Conservation (phyloP, 2,888 invertebrate genomes). For the Lissocephala sabroskyi region DNA sequence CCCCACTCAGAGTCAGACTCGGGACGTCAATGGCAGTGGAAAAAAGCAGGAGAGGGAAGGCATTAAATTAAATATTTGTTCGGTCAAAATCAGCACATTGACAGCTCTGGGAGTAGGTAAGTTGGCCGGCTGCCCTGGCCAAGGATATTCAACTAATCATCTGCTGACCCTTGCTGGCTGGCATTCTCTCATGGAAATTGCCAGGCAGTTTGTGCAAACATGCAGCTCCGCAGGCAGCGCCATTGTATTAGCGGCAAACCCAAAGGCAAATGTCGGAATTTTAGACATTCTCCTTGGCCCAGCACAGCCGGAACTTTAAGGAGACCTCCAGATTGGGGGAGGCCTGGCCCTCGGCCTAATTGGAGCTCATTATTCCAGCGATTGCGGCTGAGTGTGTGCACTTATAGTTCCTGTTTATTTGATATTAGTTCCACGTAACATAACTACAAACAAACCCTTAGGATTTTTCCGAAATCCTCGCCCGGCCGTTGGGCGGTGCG, state of each 20-base stretch:
- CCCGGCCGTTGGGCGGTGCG: neutral
- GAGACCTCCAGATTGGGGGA: too few species aligned
- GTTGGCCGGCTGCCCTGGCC: slow-evolving; percentile 11
- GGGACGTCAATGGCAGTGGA: slow-evolving; percentile 8
- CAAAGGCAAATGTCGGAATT: too few species aligned
- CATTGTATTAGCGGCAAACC: too few species aligned
- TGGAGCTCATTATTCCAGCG: slow-evolving; percentile 56
- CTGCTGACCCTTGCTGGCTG: slow-evolving; percentile 44
- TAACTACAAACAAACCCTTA: slow-evolving; percentile 11
- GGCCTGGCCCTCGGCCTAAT: slow-evolving; percentile 51
- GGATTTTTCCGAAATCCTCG: neutral
- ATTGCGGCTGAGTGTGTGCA: slow-evolving; percentile 10
- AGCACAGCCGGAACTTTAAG: too few species aligned
- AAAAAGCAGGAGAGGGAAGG: slow-evolving; percentile 23
- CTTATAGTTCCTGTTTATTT: slow-evolving; percentile 42
- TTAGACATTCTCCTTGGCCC: too few species aligned
- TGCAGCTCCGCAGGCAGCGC: slow-evolving; percentile 18
- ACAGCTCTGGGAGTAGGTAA: slow-evolving; percentile 29
- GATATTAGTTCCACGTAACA: slow-evolving; percentile 57
- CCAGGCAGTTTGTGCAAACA: slow-evolving; percentile 51
- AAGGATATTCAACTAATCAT: slow-evolving; percentile 58
- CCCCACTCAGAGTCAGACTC: slow-evolving; percentile 21
- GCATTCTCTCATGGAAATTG: slow-evolving; percentile 44
- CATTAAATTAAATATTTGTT: slow-evolving; percentile 56
- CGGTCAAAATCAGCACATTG: slow-evolving; percentile 38